A percentile compares a stretch with the other conserved stretches of the same genome.
phyloP scores from a whole-genome alignment of 2,888 invertebrate species.

The Branchellion lobata region DNA sequence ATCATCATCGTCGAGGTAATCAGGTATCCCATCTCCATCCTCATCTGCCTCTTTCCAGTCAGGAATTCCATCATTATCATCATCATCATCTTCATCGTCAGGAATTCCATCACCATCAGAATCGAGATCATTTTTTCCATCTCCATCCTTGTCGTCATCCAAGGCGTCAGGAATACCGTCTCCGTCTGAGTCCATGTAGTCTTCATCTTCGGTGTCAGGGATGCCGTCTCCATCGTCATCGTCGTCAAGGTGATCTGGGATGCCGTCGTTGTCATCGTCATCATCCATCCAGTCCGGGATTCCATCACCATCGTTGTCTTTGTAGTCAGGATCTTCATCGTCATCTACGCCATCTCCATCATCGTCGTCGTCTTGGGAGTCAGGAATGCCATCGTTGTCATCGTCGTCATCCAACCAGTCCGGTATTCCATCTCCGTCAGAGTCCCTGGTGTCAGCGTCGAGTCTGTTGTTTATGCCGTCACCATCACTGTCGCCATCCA shows the following conservation, averaged over 20 bases:
- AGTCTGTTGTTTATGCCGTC: slow-evolving; percentile 42
- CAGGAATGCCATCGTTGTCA: slow-evolving; percentile 44
- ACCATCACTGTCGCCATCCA: slow-evolving; percentile 42
- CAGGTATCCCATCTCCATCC: slow-evolving; percentile 41
- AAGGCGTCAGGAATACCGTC: slow-evolving; percentile 49
- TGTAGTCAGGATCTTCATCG: slow-evolving; percentile 48
- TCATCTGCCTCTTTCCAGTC: slow-evolving; percentile 53
- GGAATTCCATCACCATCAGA: slow-evolving; percentile 56
- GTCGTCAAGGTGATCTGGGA: slow-evolving; percentile 53
- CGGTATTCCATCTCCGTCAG: slow-evolving; percentile 45
- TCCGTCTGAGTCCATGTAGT: slow-evolving; percentile 48
- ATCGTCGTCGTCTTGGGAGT: slow-evolving; percentile 11
- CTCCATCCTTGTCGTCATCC: slow-evolving; percentile 54
- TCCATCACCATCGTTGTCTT: slow-evolving; percentile 52
- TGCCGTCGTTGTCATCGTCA: slow-evolving; percentile 55
- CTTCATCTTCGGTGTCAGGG: slow-evolving; percentile 54
- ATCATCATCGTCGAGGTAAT: slow-evolving; percentile 44
- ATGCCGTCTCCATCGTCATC: slow-evolving; percentile 58
- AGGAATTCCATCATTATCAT: slow-evolving; percentile 56
- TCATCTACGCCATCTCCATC: slow-evolving; percentile 58
- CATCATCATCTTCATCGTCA: slow-evolving; percentile 54
- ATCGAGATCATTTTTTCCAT: slow-evolving; percentile 53
- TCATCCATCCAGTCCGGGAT: slow-evolving; percentile 46
- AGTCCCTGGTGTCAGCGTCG: slow-evolving; percentile 43
- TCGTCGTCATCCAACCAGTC: slow-evolving; percentile 43